A percentile compares a stretch with the other conserved stretches of the same genome.
These are phyloP conservation scores for Parasteatoda lunata DNA, from an alignment of 2,888 invertebrate genomes.

Conservation along the genomic window DNA sequence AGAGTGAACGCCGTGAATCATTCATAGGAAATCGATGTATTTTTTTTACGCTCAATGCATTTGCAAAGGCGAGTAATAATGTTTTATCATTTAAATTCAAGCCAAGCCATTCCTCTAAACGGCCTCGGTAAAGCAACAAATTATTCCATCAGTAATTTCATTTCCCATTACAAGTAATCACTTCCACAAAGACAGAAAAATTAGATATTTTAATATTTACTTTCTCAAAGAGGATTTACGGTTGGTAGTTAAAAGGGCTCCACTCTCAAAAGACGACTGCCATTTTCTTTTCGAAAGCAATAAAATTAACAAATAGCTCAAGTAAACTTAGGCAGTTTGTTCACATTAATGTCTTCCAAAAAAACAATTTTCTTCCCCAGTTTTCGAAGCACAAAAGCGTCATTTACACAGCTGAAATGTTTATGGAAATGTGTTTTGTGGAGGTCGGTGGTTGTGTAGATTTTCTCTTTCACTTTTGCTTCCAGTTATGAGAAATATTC, in stretches of 20 bases:
- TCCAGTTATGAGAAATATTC: conserved; percentile 32
- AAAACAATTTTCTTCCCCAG: conserved; percentile 18
- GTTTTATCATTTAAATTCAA: conserved; percentile 12
- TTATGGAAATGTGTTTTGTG: conserved; percentile 52
- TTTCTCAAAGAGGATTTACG: conserved; percentile 17
- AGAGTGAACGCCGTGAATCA: conserved; percentile 13
- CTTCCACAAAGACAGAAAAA: conserved; percentile 27
- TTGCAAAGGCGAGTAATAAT: neutral
- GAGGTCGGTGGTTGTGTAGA: conserved; percentile 26
- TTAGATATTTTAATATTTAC: conserved; percentile 44
- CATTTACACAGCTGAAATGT: conserved; percentile 49
- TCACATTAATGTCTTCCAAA: conserved; percentile 44
- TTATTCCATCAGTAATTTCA: conserved; percentile 13
- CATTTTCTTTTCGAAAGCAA: conserved; percentile 33
- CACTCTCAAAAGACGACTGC: conserved; percentile 11
- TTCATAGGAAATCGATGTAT: conserved; percentile 7
- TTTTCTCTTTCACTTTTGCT: conserved; percentile 32
- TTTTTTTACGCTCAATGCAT: neutral
- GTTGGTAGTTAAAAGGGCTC: conserved; percentile 21
- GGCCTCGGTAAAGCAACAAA: neutral
- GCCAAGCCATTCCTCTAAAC: conserved; percentile 1
- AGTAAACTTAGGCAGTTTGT: conserved; percentile 34
- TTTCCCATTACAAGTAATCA: conserved; percentile 14
- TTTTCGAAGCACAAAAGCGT: conserved; percentile 39
- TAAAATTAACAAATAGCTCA: conserved; percentile 53